Percentiles rank a stretch among this genome's conserved stretches.
Conservation (phyloP, 2,797 vertebrate species). For the Pempheris klunzingeri region DNA sequence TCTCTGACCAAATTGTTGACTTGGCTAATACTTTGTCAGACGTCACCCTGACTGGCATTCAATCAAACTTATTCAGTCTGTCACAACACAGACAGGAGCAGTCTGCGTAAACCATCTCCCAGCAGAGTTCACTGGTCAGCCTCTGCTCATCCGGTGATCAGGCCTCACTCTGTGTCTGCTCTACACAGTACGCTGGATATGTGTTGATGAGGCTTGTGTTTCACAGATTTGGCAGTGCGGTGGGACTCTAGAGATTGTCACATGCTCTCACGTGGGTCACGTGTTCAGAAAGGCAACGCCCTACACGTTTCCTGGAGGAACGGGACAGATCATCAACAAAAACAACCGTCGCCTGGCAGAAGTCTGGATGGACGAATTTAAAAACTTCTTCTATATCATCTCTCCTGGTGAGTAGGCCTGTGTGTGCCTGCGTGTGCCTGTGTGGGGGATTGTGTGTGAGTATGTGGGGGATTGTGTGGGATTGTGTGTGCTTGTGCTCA, state of each 20-base stretch:
- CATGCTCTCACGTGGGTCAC: conserved; percentile 98
- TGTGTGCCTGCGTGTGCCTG: conserved; percentile 14
- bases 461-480: no score
- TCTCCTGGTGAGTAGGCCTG: conserved; percentile 91
- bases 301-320: conserved; percentile 98
- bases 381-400: conserved; percentile 99
- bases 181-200: neutral
- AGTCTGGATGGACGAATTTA: conserved; percentile 99
- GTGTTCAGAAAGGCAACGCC: conserved; percentile 99
- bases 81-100: conserved; percentile 45
- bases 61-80: conserved; percentile 48
- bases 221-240: conserved; percentile 98
- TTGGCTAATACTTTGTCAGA: conserved; percentile 46
- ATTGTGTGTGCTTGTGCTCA: conserved; percentile 11
- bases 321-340: conserved; percentile 99
- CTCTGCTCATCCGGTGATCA: neutral
- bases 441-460: neutral
- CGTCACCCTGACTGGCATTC: conserved; percentile 40
- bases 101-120: conserved; percentile 36
- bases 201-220: conserved; percentile 17
- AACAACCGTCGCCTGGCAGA: conserved; percentile 98
- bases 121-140: conserved; percentile 31
- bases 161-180: neutral
- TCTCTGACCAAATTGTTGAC: conserved; percentile 51
- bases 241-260: conserved; percentile 97